These are phyloP conservation scores for Hymenochirus boettgeri DNA, from an alignment of 2,113 vertebrate species.

Conservation along the genomic window DNA sequence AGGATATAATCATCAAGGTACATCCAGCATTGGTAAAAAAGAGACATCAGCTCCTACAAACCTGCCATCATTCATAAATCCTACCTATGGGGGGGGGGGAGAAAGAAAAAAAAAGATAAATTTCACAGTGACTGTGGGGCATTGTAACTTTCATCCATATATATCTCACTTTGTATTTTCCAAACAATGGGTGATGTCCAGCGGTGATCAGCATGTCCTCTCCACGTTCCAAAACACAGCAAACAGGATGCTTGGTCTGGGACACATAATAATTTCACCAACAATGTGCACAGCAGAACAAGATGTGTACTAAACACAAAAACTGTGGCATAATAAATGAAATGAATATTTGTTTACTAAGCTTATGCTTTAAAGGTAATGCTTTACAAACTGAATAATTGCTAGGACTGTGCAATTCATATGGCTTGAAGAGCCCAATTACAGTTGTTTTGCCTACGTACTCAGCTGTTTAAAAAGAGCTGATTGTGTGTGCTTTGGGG, in stretches of 20 bases:
- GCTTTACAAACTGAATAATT: no score
- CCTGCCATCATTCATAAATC: slow-evolving; percentile 76
- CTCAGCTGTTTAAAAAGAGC: no score
- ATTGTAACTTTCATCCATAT: slow-evolving; percentile 3
- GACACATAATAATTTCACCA: background rate
- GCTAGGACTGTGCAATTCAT: no score
- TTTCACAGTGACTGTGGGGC: background rate
- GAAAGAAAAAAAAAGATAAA: slow-evolving; percentile 2
- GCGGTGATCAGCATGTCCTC: slow-evolving; percentile 73
- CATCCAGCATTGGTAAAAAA: slow-evolving; percentile 75
- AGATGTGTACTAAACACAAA: no score
- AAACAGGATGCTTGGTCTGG: slow-evolving; percentile 62
- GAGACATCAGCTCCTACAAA: slow-evolving; percentile 71
- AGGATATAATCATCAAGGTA: slow-evolving; percentile 64
- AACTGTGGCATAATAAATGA: no score
- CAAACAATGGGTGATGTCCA: slow-evolving; percentile 68
- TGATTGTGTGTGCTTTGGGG: no score
- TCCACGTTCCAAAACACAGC: slow-evolving; percentile 70
- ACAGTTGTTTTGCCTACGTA: no score
- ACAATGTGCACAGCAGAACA: no score
- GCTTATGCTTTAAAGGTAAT: no score
- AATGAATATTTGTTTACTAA: no score
- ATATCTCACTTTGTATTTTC: slow-evolving; percentile 74
- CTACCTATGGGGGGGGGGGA: no score
- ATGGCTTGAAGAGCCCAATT: no score